phyloP scores from a whole-genome alignment of 2,888 invertebrate species.

The Ischnura elegans region DNA sequence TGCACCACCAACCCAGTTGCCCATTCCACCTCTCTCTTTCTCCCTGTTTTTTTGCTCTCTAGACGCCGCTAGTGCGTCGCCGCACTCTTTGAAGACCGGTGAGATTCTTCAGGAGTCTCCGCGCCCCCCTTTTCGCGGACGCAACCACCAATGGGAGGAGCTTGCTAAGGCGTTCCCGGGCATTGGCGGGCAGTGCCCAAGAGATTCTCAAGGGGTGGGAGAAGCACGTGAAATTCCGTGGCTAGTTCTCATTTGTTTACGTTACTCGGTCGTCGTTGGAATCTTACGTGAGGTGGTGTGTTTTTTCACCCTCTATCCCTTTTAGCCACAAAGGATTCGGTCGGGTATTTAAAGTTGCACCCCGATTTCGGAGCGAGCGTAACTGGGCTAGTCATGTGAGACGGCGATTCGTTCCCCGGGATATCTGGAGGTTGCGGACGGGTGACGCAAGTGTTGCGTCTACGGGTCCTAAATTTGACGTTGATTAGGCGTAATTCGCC shows the following conservation, averaged over 20 bases:
- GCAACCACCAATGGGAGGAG: conserved; percentile 10
- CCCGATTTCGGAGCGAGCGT: not conserved
- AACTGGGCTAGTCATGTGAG: not conserved
- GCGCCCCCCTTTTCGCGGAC: not conserved
- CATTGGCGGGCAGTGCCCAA: not conserved
- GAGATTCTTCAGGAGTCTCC: not conserved
- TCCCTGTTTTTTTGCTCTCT: not conserved
- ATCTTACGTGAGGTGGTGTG: not conserved
- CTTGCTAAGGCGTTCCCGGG: not conserved
- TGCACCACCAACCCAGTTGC: conserved; percentile 24
- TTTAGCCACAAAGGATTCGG: not conserved
- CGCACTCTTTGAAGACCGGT: not conserved
- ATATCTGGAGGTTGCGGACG: not conserved
- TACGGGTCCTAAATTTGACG: not conserved
- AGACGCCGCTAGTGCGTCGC: not conserved
- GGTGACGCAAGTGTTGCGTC: not conserved
- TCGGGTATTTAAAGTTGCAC: not conserved
- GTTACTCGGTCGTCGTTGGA: not conserved
- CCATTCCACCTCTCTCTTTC: not conserved
- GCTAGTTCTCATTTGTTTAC: not conserved
- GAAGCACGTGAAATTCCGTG: conserved; percentile 11
- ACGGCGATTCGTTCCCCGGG: not conserved
- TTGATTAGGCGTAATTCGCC: not conserved
- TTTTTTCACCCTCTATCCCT: not conserved
- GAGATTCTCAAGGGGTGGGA: not conserved